Evolutionary conservation across 2,797 vertebrate genomes (phyloP).

Genomic region (Melanotaenia boesemani): DNA sequence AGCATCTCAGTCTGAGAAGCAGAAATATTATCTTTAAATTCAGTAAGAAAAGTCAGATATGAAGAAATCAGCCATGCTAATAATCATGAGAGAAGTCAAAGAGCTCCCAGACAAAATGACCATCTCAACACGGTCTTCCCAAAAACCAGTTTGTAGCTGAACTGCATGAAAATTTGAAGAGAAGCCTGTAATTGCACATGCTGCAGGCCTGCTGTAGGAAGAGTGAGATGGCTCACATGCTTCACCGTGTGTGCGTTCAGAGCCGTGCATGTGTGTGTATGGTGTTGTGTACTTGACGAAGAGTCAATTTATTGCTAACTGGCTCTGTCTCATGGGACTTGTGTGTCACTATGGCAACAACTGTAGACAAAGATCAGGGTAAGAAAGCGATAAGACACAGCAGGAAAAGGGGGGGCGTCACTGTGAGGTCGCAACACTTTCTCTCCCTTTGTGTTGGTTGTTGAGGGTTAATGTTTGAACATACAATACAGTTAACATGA

Average conservation of each 20-base stretch:
- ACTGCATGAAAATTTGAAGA: background rate
- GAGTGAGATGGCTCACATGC: background rate
- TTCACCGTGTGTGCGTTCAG: background rate
- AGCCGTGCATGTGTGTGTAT: background rate
- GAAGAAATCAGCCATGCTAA: too few relatives aligned
- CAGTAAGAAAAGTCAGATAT: too few relatives aligned
- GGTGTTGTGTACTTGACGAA: background rate
- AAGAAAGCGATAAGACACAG: slow-evolving; percentile 1
- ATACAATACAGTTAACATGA: too few relatives aligned
- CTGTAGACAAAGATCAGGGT: slow-evolving; percentile 31
- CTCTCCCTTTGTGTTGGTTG: background rate
- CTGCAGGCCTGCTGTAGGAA: background rate
- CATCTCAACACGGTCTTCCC: too few relatives aligned
- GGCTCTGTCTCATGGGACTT: slow-evolving; percentile 37
- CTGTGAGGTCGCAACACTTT: background rate
- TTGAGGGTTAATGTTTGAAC: background rate
- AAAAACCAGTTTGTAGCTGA: too few relatives aligned
- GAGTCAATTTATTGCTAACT: slow-evolving; percentile 63
- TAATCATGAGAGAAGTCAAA: too few relatives aligned
- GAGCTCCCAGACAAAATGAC: too few relatives aligned
- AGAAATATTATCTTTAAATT: too few relatives aligned
- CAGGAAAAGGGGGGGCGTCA: background rate
- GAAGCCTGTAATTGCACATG: background rate
- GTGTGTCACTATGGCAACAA: slow-evolving; percentile 70
- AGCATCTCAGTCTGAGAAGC: too few relatives aligned